Evolutionary conservation across 1,140 invertebrate genomes (phyloP).

Genomic region (Paralvinella palmiformis): DNA sequence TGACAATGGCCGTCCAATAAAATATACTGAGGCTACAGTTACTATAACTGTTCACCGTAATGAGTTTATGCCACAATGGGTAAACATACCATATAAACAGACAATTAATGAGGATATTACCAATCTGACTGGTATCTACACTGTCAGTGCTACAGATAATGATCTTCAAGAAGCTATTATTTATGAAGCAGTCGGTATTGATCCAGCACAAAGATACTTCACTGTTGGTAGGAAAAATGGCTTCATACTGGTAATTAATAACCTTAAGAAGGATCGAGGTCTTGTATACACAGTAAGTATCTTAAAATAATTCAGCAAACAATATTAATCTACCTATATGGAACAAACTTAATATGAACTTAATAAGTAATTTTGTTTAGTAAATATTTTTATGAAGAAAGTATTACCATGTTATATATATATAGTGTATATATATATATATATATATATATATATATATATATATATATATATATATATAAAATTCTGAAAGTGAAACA

Average conservation of each 20-base stretch:
- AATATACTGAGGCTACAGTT: slow-evolving; percentile 21
- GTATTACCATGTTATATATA: neutral
- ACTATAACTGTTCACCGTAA: slow-evolving; percentile 8
- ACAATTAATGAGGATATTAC: slow-evolving; percentile 4
- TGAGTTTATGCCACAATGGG: slow-evolving; percentile 8
- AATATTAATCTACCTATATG: neutral
- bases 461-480: too few species aligned
- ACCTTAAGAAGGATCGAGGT: slow-evolving; percentile 11
- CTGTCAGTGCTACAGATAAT: slow-evolving; percentile 8
- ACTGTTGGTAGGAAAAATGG: slow-evolving; percentile 19
- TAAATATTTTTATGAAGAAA: neutral
- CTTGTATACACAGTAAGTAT: slow-evolving; percentile 8
- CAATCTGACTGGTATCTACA: slow-evolving; percentile 8
- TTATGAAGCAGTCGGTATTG: slow-evolving; percentile 12
- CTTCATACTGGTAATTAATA: slow-evolving; percentile 1
- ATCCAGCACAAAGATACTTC: slow-evolving; percentile 28
- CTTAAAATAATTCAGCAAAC: neutral
- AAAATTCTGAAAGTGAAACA: too few species aligned
- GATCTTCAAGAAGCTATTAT: slow-evolving; percentile 1
- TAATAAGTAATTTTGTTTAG: neutral
- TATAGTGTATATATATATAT: neutral
- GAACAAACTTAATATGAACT: neutral
- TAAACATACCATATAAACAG: neutral
- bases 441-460: neutral
- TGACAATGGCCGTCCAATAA: slow-evolving; percentile 7